These are phyloP conservation scores for Carollia perspicillata DNA, from an alignment of 2,113 vertebrate genomes.

Conservation along the genomic window DNA sequence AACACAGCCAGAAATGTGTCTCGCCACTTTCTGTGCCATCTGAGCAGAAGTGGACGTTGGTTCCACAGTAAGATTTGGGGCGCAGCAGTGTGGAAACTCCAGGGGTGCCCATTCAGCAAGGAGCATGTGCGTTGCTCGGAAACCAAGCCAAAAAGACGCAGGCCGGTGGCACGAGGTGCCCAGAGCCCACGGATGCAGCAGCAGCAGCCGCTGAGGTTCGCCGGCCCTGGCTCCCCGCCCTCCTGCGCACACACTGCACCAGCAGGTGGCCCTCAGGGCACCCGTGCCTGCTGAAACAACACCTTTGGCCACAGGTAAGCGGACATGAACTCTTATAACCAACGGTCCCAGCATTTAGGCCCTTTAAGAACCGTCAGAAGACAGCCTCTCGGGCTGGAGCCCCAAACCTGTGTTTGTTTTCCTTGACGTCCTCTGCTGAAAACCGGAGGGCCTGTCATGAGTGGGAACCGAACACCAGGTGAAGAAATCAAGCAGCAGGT, in stretches of 20 bases:
- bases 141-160: not conserved
- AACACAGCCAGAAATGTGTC: not conserved
- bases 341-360: not conserved
- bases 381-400: too few relatives aligned
- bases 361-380: not conserved
- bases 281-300: not conserved
- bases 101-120: too few relatives aligned
- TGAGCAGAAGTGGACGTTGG: too few relatives aligned
- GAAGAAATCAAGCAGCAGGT: not conserved
- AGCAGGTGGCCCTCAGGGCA: too few relatives aligned
- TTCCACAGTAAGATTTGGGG: not conserved
- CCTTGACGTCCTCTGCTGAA: not conserved
- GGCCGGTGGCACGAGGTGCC: too few relatives aligned
- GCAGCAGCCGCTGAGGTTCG: too few relatives aligned
- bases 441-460: not conserved
- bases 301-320: not conserved
- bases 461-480: not conserved
- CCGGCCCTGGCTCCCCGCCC: too few relatives aligned
- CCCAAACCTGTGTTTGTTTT: not conserved
- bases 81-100: not conserved
- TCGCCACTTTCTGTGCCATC: not conserved
- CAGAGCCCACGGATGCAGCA: too few relatives aligned
- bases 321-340: not conserved
- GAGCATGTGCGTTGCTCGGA: not conserved
- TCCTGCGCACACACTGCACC: accelerated